Evolutionary conservation across 2,888 invertebrate species (phyloP).

Genomic region (Oegoconia quadripuncta): DNA sequence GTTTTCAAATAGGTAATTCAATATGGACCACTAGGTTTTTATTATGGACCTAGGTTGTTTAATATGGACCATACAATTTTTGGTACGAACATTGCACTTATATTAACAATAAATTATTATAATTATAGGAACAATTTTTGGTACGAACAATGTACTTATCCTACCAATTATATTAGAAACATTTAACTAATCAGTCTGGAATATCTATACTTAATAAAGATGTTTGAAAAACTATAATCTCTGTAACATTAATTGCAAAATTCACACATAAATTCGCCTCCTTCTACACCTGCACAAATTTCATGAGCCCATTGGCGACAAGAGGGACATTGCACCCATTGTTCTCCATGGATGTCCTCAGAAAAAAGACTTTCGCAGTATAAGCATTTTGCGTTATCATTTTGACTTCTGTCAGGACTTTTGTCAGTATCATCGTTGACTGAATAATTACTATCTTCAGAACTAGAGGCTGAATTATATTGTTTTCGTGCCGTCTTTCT

Average conservation of each 20-base stretch:
- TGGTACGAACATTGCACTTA: no score
- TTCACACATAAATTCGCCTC: neutral
- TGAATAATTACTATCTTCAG: constrained; percentile 7
- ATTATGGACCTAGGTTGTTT: constrained; percentile 6
- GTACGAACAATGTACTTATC: no score
- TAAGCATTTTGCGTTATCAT: constrained; percentile 10
- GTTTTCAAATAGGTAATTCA: constrained; percentile 1
- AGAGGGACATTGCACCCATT: constrained; percentile 14
- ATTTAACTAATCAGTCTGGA: constrained; percentile 1
- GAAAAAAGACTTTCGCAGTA: constrained; percentile 14
- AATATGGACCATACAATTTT: no score
- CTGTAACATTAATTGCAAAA: neutral
- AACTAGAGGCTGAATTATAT: constrained; percentile 1
- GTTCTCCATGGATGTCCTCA: constrained; percentile 12
- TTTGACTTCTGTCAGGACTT: constrained; percentile 10
- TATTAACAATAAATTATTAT: no score
- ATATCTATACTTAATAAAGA: neutral
- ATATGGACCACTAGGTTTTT: constrained; percentile 10
- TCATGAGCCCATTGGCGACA: constrained; percentile 12
- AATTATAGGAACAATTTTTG: no score
- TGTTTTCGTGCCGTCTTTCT: constrained; percentile 6
- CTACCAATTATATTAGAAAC: no score
- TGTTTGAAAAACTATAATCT: neutral
- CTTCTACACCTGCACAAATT: constrained; percentile 7
- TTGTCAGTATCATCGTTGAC: constrained; percentile 12